phyloP scores from a whole-genome alignment of 2,113 vertebrate genomes.

The Agelaius phoeniceus region DNA sequence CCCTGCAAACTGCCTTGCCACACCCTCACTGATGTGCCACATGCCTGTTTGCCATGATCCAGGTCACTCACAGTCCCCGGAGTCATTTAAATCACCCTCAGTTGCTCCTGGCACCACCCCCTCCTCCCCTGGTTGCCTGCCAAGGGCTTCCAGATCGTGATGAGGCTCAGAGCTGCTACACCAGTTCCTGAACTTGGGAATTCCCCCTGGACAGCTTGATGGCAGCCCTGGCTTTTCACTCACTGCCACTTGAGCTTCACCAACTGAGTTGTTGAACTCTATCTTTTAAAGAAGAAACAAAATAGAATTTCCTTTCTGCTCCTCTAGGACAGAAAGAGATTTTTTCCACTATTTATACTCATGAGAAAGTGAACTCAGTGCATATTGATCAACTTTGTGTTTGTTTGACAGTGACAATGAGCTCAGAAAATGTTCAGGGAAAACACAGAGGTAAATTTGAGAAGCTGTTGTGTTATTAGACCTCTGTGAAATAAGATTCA shows the following conservation, averaged over 20 bases:
- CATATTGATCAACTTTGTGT: background rate
- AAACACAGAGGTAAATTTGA: background rate
- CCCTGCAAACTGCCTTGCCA: background rate
- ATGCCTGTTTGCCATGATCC: fast-evolving
- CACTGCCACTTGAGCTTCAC: no score
- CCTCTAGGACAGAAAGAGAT: background rate
- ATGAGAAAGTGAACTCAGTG: background rate
- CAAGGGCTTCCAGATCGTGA: no score
- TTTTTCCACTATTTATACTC: background rate
- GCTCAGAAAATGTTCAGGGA: background rate
- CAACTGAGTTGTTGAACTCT: background rate
- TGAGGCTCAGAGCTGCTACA: background rate
- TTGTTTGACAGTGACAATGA: background rate
- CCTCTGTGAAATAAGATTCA: background rate
- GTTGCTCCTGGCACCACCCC: background rate
- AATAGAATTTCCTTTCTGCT: background rate
- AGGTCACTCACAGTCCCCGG: background rate
- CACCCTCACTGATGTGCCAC: background rate
- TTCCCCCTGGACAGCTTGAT: fast-evolving
- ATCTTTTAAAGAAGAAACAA: background rate
- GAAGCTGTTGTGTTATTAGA: background rate
- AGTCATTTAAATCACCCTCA: background rate
- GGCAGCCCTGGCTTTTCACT: background rate
- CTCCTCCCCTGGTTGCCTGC: background rate
- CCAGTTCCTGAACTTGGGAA: background rate